Percentiles rank a stretch among this genome's conserved stretches.
Conservation (phyloP, 2,797 vertebrate species). For the Sciurus vulgaris region DNA sequence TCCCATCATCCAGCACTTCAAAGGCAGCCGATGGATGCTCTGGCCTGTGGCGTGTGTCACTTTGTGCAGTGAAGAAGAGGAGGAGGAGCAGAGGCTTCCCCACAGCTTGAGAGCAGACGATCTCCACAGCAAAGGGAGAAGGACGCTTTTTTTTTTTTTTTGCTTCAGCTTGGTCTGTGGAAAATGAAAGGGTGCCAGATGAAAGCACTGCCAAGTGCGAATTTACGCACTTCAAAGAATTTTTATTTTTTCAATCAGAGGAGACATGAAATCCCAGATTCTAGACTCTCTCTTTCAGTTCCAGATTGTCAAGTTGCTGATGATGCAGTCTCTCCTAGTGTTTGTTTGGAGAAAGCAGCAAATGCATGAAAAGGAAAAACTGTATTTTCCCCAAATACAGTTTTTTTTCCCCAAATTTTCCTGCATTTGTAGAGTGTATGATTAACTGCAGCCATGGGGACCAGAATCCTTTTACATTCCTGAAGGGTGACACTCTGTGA, state of each 20-base stretch:
- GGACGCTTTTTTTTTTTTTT: too few relatives aligned
- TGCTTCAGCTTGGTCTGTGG: neutral
- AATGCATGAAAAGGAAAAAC: constrained; percentile 42
- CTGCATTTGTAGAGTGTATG: constrained; percentile 50
- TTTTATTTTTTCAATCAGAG: constrained; percentile 43
- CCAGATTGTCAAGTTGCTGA: constrained; percentile 66
- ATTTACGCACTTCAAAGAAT: constrained; percentile 54
- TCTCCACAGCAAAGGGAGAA: neutral
- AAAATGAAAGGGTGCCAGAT: neutral
- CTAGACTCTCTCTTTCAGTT: constrained; percentile 6
- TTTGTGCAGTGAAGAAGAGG: neutral
- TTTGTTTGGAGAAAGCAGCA: constrained; percentile 63
- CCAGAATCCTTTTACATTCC: constrained; percentile 62
- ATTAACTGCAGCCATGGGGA: constrained; percentile 55
- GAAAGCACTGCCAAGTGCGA: constrained; percentile 21
- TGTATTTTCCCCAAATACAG: constrained; percentile 50
- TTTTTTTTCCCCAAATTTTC: too few relatives aligned
- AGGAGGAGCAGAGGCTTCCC: neutral
- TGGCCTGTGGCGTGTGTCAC: rapidly evolving
- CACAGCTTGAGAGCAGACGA: neutral
- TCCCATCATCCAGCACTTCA: neutral
- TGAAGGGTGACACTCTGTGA: constrained; percentile 47
- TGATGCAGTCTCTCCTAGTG: constrained; percentile 30
- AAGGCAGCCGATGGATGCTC: rapidly evolving
- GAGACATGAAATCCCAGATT: constrained; percentile 64